phyloP scores from a whole-genome alignment of 2,113 vertebrate species.

The Zingel zingel region DNA sequence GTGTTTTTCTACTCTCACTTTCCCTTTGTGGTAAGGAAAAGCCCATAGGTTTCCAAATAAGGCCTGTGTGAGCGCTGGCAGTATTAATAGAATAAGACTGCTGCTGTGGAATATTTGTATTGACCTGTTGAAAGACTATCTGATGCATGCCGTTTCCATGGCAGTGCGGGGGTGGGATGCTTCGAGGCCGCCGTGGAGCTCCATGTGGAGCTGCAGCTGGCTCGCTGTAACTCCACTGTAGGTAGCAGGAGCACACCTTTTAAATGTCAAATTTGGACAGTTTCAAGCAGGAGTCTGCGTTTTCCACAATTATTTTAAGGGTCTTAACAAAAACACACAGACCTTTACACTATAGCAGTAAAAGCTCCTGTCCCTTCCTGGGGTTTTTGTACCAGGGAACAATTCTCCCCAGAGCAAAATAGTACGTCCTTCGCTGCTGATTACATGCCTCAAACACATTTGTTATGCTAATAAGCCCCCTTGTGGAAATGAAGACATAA shows the following conservation, averaged over 20 bases:
- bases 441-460: constrained; percentile 14
- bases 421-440: neutral
- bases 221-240: constrained; percentile 12
- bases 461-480: constrained; percentile 29
- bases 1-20: constrained; percentile 16
- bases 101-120: constrained; percentile 78
- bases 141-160: constrained; percentile 78
- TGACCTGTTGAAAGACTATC: constrained; percentile 75
- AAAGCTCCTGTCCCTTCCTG: neutral
- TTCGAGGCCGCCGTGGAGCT: constrained; percentile 18
- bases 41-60: constrained; percentile 74
- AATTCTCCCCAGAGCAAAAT: constrained; percentile 5
- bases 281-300: neutral
- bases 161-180: constrained; percentile 61
- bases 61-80: constrained; percentile 51
- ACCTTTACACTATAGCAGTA: neutral
- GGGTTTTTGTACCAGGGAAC: neutral
- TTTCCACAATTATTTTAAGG: neutral
- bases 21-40: constrained; percentile 39
- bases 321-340: neutral
- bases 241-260: constrained; percentile 37
- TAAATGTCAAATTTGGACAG: constrained; percentile 23
- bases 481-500: neutral
- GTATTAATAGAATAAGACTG: constrained; percentile 79
- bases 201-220: constrained; percentile 40